Conservation (phyloP, 2,113 vertebrate species). For the Terrapene triunguis region DNA sequence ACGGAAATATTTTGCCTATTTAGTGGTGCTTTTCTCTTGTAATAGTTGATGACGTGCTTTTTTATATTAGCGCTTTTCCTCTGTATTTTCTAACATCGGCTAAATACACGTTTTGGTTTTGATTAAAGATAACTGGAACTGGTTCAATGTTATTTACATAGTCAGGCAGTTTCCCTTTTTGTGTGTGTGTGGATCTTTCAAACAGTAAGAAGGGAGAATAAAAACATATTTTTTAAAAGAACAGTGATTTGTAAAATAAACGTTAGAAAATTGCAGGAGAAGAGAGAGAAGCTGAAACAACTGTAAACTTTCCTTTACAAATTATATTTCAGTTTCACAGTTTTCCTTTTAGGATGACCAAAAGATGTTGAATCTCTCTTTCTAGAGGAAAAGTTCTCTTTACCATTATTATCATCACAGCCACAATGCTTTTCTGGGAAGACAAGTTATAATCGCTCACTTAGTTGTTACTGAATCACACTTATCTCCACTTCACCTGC, state of each 20-base stretch:
- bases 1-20: not conserved
- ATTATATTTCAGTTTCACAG: not conserved
- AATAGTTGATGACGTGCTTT: not conserved
- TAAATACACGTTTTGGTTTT: not conserved
- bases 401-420: not conserved
- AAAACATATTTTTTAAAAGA: not conserved
- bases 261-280: not conserved
- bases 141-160: not conserved
- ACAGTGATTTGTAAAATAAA: not conserved
- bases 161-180: not conserved
- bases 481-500: constrained; percentile 38
- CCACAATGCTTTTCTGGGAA: not conserved
- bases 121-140: not conserved
- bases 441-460: constrained; percentile 54
- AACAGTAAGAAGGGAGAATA: not conserved
- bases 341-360: constrained; percentile 12
- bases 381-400: constrained; percentile 7
- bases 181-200: not conserved
- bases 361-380: not conserved
- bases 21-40: not conserved
- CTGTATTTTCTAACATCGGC: not conserved
- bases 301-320: not conserved
- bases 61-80: not conserved
- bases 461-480: constrained; percentile 60
- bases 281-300: not conserved